These are phyloP conservation scores for Bettongia penicillata DNA, from an alignment of 2,113 vertebrate genomes.

Conservation along the genomic window DNA sequence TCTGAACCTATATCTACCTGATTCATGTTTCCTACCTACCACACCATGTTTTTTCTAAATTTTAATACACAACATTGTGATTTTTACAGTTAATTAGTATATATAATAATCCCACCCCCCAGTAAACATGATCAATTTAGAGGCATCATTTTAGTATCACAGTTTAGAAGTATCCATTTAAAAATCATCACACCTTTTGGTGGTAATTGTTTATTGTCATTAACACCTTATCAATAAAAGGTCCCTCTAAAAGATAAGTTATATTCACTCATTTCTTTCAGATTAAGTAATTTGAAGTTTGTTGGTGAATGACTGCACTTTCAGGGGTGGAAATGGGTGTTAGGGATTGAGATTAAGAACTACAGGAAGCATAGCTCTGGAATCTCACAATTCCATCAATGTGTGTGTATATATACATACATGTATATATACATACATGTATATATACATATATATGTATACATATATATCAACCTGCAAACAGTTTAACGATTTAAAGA, in stretches of 20 bases:
- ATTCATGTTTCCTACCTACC: not conserved
- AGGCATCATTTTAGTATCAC: too few species aligned
- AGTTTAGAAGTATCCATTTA: not conserved
- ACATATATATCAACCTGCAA: not conserved
- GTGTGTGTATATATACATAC: too few species aligned
- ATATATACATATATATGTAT: too few species aligned
- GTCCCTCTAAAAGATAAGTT: conserved; percentile 6
- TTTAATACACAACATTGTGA: not conserved
- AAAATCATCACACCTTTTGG: conserved; percentile 4
- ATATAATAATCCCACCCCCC: not conserved
- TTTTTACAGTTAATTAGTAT: not conserved
- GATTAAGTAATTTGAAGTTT: conserved; percentile 37
- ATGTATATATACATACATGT: too few species aligned
- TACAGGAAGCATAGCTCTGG: not conserved
- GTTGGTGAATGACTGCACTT: not conserved
- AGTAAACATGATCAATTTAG: not conserved
- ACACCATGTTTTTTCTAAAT: not conserved
- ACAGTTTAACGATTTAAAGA: conserved; percentile 3
- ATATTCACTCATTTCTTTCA: not conserved
- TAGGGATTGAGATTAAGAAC: conserved; percentile 17
- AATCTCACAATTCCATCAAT: not conserved
- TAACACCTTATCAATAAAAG: conserved; percentile 31
- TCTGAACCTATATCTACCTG: not conserved
- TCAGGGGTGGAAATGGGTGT: conserved; percentile 14
- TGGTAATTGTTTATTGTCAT: not conserved